These are phyloP conservation scores for Neopelma chrysocephalum DNA, from an alignment of 2,797 vertebrate species.

Conservation along the genomic window DNA sequence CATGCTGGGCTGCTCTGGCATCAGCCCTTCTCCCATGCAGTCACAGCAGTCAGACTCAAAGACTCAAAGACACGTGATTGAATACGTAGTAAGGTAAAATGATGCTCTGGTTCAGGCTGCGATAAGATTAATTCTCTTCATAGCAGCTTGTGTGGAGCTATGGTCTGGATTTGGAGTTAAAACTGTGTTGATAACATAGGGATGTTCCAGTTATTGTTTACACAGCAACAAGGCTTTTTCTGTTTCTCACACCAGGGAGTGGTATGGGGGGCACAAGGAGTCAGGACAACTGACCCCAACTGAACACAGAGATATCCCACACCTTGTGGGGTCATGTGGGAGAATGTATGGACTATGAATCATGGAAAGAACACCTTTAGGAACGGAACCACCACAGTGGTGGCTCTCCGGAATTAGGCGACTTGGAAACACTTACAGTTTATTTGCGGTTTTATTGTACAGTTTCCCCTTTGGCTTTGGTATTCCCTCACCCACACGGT, in stretches of 20 bases:
- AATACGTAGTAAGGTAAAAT: not conserved
- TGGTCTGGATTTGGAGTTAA: not conserved
- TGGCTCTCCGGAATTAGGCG: no score
- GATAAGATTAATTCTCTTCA: not conserved
- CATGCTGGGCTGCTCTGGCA: not conserved
- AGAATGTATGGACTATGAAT: no score
- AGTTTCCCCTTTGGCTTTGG: no score
- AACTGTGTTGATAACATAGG: not conserved
- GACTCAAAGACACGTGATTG: not conserved
- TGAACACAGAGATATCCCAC: not conserved
- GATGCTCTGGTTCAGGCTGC: not conserved
- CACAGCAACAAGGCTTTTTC: not conserved
- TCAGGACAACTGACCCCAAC: not conserved
- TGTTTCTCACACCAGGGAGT: not conserved
- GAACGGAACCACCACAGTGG: no score
- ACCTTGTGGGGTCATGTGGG: rapidly evolving
- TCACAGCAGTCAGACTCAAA: not conserved
- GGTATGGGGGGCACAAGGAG: not conserved
- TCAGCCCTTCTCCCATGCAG: not conserved
- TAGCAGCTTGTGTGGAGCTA: no score
- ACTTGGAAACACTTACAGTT: no score
- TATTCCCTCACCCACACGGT: no score
- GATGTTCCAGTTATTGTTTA: not conserved
- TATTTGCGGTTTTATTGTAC: no score
- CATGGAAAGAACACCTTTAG: no score